phyloP scores from a whole-genome alignment of 2,797 vertebrate species.

The Ammospiza maritima region DNA sequence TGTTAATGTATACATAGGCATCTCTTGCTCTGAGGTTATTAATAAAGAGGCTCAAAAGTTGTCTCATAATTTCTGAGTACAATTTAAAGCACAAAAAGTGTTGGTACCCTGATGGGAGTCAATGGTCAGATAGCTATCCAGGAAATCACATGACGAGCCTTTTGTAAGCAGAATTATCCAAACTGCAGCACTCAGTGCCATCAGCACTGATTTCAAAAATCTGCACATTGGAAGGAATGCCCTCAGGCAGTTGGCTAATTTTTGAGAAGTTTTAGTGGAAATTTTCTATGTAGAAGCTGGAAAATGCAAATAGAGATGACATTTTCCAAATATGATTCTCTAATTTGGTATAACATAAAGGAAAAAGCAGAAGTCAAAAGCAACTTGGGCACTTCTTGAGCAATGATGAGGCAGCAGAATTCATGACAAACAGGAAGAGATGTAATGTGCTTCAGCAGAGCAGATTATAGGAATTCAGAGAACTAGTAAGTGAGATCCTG shows the following conservation, averaged over 20 bases:
- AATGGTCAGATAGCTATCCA: background rate
- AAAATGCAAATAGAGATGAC: background rate
- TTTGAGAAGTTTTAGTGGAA: background rate
- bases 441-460: background rate
- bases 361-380: slow-evolving; percentile 15
- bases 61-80: background rate
- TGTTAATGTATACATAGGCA: background rate
- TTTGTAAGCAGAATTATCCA: background rate
- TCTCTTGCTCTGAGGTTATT: background rate
- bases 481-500: slow-evolving; percentile 52
- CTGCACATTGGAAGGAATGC: background rate
- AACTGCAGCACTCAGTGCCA: background rate
- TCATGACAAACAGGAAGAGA: slow-evolving; percentile 28
- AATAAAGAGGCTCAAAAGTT: background rate
- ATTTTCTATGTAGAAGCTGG: background rate
- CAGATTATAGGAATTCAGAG: slow-evolving; percentile 40
- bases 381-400: background rate
- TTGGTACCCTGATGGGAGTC: background rate
- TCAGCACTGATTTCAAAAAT: background rate
- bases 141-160: background rate
- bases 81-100: background rate
- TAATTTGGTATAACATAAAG: background rate
- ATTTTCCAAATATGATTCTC: background rate
- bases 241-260: background rate
- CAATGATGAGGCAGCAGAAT: slow-evolving; percentile 33